phyloP scores from a whole-genome alignment of 2,888 invertebrate species.

The Cephus sareptanus region DNA sequence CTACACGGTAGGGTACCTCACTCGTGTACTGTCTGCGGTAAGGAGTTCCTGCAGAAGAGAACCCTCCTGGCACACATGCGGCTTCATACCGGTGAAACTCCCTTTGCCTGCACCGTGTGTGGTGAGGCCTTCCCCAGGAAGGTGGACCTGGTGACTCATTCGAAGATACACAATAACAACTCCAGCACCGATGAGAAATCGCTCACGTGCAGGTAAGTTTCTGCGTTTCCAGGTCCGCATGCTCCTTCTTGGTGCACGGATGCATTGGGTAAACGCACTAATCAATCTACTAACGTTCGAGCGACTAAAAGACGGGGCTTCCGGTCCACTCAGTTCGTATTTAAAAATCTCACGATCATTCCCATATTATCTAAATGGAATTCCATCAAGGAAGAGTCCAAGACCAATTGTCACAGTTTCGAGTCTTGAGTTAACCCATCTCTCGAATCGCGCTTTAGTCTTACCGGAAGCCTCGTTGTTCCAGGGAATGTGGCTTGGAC shows the following conservation, averaged over 20 bases:
- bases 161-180: slow-evolving; percentile 66
- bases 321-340: not conserved
- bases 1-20: slow-evolving; percentile 85
- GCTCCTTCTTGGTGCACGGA: not conserved
- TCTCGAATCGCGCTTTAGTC: not conserved
- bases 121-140: slow-evolving; percentile 82
- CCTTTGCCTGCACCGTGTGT: slow-evolving; percentile 80
- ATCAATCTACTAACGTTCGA: not conserved
- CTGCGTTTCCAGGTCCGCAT: slow-evolving; percentile 6
- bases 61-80: slow-evolving; percentile 86
- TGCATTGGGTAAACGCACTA: not conserved
- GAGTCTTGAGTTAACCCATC: not conserved
- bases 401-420: not conserved
- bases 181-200: slow-evolving; percentile 64
- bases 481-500: slow-evolving; percentile 73
- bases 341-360: not conserved
- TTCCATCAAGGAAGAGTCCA: not conserved
- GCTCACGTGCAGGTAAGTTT: slow-evolving; percentile 66
- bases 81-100: slow-evolving; percentile 80
- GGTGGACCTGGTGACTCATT: slow-evolving; percentile 76
- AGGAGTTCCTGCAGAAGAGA: slow-evolving; percentile 87
- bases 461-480: slow-evolving; percentile 21
- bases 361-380: not conserved
- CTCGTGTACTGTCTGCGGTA: slow-evolving; percentile 84
- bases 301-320: slow-evolving; percentile 1